Conservation (phyloP, 2,113 vertebrate species). For the Prunella himalayana region DNA sequence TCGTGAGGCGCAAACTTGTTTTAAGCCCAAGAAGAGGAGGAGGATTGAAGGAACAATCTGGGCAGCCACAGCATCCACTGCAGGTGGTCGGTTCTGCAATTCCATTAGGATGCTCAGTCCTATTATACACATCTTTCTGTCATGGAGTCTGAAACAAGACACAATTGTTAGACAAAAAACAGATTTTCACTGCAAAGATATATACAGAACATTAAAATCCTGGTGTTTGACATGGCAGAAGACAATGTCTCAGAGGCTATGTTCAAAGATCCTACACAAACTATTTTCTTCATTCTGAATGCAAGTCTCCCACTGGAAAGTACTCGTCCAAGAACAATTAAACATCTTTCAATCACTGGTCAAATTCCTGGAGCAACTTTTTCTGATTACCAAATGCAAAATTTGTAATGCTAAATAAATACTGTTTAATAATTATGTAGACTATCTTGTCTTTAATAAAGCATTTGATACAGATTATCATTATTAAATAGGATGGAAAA, state of each 20-base stretch:
- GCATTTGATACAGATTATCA: not conserved
- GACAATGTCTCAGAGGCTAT: not conserved
- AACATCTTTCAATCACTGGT: not conserved
- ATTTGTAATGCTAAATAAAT: conserved; percentile 23
- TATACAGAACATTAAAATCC: not conserved
- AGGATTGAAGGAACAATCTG: conserved; percentile 94
- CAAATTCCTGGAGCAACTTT: not conserved
- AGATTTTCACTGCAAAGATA: not conserved
- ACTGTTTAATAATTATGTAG: not conserved
- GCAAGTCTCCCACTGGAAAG: not conserved
- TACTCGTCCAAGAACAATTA: not conserved
- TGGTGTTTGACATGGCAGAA: not conserved
- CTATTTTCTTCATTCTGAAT: not conserved
- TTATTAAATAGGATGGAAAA: conserved; percentile 28
- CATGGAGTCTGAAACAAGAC: conserved; percentile 82
- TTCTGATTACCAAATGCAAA: not conserved
- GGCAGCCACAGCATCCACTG: conserved; percentile 80
- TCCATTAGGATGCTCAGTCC: conserved; percentile 93
- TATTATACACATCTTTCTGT: conserved; percentile 97
- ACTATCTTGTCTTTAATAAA: conserved; percentile 17
- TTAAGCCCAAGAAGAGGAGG: conserved; percentile 93
- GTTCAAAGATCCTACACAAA: not conserved
- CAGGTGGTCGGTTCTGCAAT: conserved; percentile 83
- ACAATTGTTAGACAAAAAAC: not conserved
- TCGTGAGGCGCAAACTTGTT: conserved; percentile 87